Base-by-base conservation (phyloP, 2,797 vertebrate genomes). In the Dromococcyx pavoninus region DNA sequence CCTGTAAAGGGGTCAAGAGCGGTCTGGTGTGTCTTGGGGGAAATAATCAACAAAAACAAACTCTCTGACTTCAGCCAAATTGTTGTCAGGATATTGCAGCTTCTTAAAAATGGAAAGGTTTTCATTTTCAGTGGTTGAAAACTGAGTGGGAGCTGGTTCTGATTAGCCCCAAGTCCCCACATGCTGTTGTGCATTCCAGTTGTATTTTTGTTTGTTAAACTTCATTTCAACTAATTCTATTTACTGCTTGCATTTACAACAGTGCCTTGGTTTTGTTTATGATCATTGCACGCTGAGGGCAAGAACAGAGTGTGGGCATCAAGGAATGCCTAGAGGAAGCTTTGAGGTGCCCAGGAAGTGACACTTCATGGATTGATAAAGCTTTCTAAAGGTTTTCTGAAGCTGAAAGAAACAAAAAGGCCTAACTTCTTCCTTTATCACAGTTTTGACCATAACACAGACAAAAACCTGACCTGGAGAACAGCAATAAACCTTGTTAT, bases 91-190 rank as follows among this genome's bases (percentile, higher is more conserved):
- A 79, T 57, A 50, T 24, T 81, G 60, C 18, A 72, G 33, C 64
- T 81, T 88, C 86, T 84, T 65, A 32, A 66, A 90, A 73, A 33
- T 0, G 0, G 50, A 56, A 77, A 86, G 41, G 71, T 84, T 94
- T 95, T 95, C 33, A 70, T 93, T 96, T 94, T 53, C 73, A 46
- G 79, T 64, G 87, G 35, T 89, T 97, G 88, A 93, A 95, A 93
- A 89, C 88, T 79, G 80, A 90, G 86, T 73, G 86, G 48, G 66
- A 90, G 39, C 94, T 96, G 95, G 86, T 95, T 95, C 91, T 85
- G 90, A 95, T 96, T 95, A 96, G 67, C 71, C 74, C 83, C 4
- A 3, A 78, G 60, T 88, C 48, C 83, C 84, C 83, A 66, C 92
- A 92, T 67, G 79, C 90, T 94, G 79, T 75, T 46, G 7, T 85